Conservation (phyloP, 2,797 vertebrate genomes). For the Melanotaenia maccullochi region DNA sequence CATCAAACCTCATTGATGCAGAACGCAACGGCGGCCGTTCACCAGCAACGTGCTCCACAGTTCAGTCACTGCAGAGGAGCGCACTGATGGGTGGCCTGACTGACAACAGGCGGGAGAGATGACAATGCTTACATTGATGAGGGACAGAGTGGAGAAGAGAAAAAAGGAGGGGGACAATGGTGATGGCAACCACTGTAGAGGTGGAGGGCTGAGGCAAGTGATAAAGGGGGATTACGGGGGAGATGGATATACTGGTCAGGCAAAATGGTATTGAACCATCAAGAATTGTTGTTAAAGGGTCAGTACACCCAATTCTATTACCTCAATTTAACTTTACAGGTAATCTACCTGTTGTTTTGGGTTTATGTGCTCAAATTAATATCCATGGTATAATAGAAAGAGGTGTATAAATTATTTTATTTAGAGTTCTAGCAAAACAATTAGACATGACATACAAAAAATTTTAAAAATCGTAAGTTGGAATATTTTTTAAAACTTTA, state of each 20-base stretch:
- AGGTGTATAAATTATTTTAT: background rate
- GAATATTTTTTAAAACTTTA: background rate
- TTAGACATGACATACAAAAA: background rate
- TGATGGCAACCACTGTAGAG: background rate
- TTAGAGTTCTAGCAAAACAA: background rate
- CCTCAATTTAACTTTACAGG: background rate
- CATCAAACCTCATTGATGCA: constrained; percentile 74
- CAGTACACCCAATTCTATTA: background rate
- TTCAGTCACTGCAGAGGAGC: constrained; percentile 52
- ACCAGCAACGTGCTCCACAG: constrained; percentile 53
- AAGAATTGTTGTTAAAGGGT: background rate
- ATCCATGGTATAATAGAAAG: constrained; percentile 1
- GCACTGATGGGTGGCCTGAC: constrained; percentile 63
- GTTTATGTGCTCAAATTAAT: background rate
- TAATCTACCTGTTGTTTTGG: background rate
- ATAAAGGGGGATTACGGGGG: background rate
- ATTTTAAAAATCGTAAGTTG: background rate
- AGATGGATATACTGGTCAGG: background rate
- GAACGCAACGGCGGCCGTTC: constrained; percentile 68
- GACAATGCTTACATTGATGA: constrained; percentile 52
- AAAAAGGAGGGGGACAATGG: constrained; percentile 5
- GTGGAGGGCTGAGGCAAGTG: constrained; percentile 5
- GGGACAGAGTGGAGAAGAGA: constrained; percentile 41
- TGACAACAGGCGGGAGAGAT: constrained; percentile 47
- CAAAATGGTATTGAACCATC: background rate